phyloP scores from a whole-genome alignment of 2,113 vertebrate species.

The Carassius gibelio region DNA sequence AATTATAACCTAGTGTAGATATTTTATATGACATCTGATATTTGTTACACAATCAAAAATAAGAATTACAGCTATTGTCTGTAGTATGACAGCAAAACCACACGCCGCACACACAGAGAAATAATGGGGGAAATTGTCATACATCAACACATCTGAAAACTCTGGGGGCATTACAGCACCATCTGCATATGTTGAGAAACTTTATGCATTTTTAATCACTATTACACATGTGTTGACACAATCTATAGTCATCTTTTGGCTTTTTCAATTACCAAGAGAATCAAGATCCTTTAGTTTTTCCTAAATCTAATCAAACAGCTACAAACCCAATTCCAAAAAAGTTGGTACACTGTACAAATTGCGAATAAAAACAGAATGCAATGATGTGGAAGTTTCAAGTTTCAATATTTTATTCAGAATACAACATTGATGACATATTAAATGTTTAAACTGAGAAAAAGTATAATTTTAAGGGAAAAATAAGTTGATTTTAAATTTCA shows the following conservation, averaged over 20 bases:
- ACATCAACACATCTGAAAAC: not conserved
- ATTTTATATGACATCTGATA: not conserved
- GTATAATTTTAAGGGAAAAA: too few species aligned
- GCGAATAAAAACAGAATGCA: too few species aligned
- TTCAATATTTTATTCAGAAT: too few species aligned
- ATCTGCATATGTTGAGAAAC: constrained; percentile 27
- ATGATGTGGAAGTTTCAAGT: too few species aligned
- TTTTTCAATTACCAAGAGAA: not conserved
- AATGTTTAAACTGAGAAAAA: too few species aligned
- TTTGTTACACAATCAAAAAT: not conserved
- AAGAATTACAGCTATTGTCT: not conserved
- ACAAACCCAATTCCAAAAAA: too few species aligned
- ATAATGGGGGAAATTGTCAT: not conserved
- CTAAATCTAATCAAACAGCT: not conserved
- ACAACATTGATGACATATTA: too few species aligned
- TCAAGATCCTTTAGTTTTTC: not conserved
- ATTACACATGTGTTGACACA: not conserved
- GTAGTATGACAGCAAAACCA: not conserved
- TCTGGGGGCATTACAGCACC: not conserved
- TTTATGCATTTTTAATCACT: not conserved
- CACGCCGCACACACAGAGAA: not conserved
- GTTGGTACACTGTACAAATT: too few species aligned
- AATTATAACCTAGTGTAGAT: not conserved
- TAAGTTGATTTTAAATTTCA: too few species aligned
- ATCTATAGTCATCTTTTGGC: not conserved